Conservation (phyloP, 2,113 vertebrate genomes). For the Romanogobio albipinnatus region DNA sequence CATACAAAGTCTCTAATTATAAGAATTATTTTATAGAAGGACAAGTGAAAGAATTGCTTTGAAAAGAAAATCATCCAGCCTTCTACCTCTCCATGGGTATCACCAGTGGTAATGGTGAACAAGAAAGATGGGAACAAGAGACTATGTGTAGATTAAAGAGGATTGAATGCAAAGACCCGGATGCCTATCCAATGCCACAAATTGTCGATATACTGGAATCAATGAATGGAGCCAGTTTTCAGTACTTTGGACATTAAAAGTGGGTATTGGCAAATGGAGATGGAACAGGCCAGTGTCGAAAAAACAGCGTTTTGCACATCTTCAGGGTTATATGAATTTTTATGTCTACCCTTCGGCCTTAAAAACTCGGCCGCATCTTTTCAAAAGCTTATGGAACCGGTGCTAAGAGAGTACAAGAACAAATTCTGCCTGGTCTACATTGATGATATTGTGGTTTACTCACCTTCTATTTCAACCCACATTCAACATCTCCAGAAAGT, state of each 20-base stretch:
- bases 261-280: not conserved
- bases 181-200: slow-evolving; percentile 24
- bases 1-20: not conserved
- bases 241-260: not conserved
- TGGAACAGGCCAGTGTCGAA: not conserved
- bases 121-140: slow-evolving; percentile 9
- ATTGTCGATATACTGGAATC: not conserved
- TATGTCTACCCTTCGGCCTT: not conserved
- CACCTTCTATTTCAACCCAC: not conserved
- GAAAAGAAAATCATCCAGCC: slow-evolving; percentile 8
- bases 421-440: too few species aligned
- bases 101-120: not conserved
- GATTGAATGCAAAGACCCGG: not conserved
- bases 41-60: not conserved
- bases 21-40: not conserved
- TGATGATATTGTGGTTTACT: too few species aligned
- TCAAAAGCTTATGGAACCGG: too few species aligned
- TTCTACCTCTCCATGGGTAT: not conserved
- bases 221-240: not conserved
- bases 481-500: not conserved
- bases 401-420: too few species aligned
- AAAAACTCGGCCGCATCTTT: slow-evolving; percentile 4
- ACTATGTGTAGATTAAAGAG: slow-evolving; percentile 11
- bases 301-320: not conserved
- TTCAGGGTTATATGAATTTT: slow-evolving; percentile 3